Percentiles rank a stretch among this genome's conserved stretches.
Conservation (phyloP, 1,140 invertebrate species). For the Pseudomyrmex flavicornis region DNA sequence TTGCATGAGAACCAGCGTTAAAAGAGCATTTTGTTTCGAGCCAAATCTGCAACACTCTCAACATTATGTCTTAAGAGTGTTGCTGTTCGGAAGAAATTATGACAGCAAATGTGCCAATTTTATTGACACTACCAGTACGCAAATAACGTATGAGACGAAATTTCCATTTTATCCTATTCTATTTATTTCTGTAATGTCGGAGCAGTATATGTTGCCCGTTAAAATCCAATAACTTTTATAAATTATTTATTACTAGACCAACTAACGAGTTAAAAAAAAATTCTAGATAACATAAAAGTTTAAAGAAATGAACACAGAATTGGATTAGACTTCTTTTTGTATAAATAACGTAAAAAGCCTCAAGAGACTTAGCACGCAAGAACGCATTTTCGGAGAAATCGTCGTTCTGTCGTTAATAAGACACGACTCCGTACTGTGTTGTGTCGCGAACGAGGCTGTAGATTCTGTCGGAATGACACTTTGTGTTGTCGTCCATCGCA, state of each 20-base stretch:
- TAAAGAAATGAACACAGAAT: too few species aligned
- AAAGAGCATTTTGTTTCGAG: background rate
- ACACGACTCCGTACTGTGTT: slow-evolving; percentile 11
- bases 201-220: too few species aligned
- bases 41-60: background rate
- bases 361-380: background rate
- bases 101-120: background rate
- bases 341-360: slow-evolving; percentile 5
- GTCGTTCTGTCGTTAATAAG: slow-evolving; percentile 39
- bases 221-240: too few species aligned
- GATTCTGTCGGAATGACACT: slow-evolving; percentile 51
- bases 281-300: too few species aligned
- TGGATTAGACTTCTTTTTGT: background rate
- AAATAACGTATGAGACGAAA: background rate
- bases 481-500: slow-evolving; percentile 52
- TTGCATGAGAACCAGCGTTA: background rate
- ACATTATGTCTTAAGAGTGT: background rate
- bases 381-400: background rate
- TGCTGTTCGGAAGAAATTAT: background rate
- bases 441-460: slow-evolving; percentile 17
- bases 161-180: background rate
- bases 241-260: too few species aligned
- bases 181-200: too few species aligned
- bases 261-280: too few species aligned
- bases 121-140: background rate